Evolutionary conservation across 2,888 invertebrate genomes (phyloP).

Genomic region (Torymus texanus): DNA sequence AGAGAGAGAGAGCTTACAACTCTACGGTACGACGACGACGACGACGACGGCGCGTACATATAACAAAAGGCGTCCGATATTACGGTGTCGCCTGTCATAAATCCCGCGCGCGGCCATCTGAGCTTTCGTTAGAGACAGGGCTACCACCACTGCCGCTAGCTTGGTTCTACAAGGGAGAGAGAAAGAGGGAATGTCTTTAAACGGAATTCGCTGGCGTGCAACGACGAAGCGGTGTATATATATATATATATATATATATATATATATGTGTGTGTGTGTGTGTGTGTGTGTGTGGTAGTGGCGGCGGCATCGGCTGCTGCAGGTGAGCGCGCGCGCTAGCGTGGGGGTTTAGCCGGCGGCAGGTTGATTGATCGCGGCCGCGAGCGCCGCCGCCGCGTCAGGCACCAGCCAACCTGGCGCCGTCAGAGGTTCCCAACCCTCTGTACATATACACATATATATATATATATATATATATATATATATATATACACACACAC

Average conservation of each 20-base stretch:
- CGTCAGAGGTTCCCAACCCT: slow-evolving; percentile 69
- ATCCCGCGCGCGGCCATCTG: slow-evolving; percentile 32
- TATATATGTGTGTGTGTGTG: too few relatives aligned
- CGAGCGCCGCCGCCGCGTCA: slow-evolving; percentile 60
- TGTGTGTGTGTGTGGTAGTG: too few relatives aligned
- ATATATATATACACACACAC: too few relatives aligned
- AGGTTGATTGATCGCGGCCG: slow-evolving; percentile 73
- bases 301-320: slow-evolving; percentile 3
- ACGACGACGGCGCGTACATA: too few relatives aligned
- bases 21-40: background rate
- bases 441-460: too few relatives aligned
- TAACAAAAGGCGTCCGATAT: slow-evolving; percentile 43
- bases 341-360: slow-evolving; percentile 62
- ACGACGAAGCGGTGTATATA: background rate
- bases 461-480: too few relatives aligned
- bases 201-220: slow-evolving; percentile 19
- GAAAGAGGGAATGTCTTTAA: slow-evolving; percentile 5
- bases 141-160: background rate
- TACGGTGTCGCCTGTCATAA: slow-evolving; percentile 38
- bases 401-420: slow-evolving; percentile 74
- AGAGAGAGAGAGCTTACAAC: slow-evolving; percentile 2
- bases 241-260: too few relatives aligned
- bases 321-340: slow-evolving; percentile 30
- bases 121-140: slow-evolving; percentile 30
- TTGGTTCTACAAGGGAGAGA: background rate